phyloP scores from a whole-genome alignment of 2,888 invertebrate species.

The Rhorus exstirpatorius region DNA sequence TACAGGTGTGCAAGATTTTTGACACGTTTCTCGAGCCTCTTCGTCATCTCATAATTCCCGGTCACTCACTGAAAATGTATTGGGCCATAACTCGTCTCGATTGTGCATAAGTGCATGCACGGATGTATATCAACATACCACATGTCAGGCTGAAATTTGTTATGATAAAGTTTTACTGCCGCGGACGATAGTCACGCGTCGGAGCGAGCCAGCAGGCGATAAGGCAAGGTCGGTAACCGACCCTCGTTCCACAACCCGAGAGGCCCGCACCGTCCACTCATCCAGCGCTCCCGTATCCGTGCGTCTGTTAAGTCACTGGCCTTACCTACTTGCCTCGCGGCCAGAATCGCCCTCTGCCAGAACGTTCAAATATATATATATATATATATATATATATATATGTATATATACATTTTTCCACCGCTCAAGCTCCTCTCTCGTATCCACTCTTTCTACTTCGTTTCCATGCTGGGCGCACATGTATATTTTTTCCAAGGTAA shows the following conservation, averaged over 20 bases:
- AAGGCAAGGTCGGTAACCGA: constrained; percentile 79
- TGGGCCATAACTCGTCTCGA: constrained; percentile 18
- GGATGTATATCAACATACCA: constrained; percentile 62
- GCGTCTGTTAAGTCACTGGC: constrained; percentile 67
- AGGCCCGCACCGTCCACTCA: constrained; percentile 32
- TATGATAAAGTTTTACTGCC: constrained; percentile 77
- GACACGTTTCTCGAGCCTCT: background rate
- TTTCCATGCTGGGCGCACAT: constrained; percentile 32
- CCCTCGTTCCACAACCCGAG: constrained; percentile 67
- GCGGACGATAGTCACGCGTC: constrained; percentile 76
- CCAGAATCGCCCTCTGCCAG: constrained; percentile 56
- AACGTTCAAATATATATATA: no score
- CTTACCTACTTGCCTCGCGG: constrained; percentile 62
- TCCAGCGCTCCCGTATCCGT: constrained; percentile 25
- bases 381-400: no score
- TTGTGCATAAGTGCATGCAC: constrained; percentile 44
- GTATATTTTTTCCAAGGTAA: constrained; percentile 51
- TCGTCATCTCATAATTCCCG: background rate
- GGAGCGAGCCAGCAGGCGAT: constrained; percentile 73
- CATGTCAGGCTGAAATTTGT: constrained; percentile 75
- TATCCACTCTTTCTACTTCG: constrained; percentile 42
- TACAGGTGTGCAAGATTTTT: constrained; percentile 21
- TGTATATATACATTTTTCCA: background rate
- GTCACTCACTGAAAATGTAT: constrained; percentile 31
- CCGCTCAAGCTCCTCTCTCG: constrained; percentile 7